Evolutionary conservation across 2,888 invertebrate species (phyloP), one percentile per base, ranked within the genome.

Genomic region (Germaria angustata): DNA sequence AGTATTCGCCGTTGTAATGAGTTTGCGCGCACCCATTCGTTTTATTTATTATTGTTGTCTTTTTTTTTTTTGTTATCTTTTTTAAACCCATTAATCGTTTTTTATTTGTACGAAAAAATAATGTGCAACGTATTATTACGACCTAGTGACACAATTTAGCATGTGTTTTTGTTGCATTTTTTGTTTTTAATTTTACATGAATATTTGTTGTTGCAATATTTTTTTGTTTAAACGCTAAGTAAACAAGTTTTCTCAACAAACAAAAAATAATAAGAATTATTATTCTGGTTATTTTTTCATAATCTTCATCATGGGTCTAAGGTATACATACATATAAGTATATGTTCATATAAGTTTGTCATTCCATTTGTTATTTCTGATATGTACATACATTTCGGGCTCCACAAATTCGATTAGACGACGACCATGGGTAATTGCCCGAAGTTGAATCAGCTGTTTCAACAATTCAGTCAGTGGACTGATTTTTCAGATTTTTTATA

Each of bases 91-190:
- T 20, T 39, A 39, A 39, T 36, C 41, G 66, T 72, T 61, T 68
- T 34, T 65, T 41, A n/a, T 66, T 22, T 59, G 15, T 15, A 28
- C 44, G 63, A 39, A 39, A 68, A 24, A 71, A 53, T 1, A 44
- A 24, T 81, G 39, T 59, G 63, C 46, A 75, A 51, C 53, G 75
- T 72, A 76, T 69, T 69, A 69, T 55, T 68, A 81, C 82, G 84
- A 85, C 85, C 85, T 75, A 82, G 80, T 85, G 85, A 85, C 85
- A 85, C 83, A 84, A 68, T 80, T 82, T 36, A 82, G 78, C 77
- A 80, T 80, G 77, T 80, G 51, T 73, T 55, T 71, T n/a, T 51
- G 22, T 44, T 53, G 8, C 34, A 15, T 72, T 46, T 20, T 75
- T n/a, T n/a, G n/a, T n/a, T n/a, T 39, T 72, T 46, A 63, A 53